A percentile compares a stretch with the other conserved stretches of the same genome.
Conservation (phyloP, 2,888 invertebrate species). For the Phoenoteleia sp. region DNA sequence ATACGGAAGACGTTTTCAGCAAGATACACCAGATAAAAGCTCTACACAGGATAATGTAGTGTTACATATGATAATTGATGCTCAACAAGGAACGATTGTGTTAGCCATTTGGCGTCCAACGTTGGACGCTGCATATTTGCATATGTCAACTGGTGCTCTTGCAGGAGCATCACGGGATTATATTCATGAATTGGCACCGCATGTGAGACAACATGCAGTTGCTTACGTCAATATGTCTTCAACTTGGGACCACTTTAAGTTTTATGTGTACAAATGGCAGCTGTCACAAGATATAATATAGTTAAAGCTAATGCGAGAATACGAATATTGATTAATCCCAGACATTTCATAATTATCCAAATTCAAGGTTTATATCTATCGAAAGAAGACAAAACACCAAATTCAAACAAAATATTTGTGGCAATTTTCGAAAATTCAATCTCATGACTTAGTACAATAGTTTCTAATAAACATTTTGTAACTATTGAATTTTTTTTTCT, state of each 20-base stretch:
- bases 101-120: slow-evolving; percentile 46
- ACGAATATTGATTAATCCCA: too few relatives aligned
- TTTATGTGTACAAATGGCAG: slow-evolving; percentile 23
- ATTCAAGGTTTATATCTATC: too few relatives aligned
- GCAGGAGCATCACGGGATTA: slow-evolving; percentile 29
- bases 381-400: too few relatives aligned
- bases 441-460: too few relatives aligned
- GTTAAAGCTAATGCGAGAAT: background rate
- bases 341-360: too few relatives aligned
- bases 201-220: slow-evolving; percentile 39
- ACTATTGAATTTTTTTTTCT: too few relatives aligned
- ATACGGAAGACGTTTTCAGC: background rate
- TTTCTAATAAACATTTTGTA: too few relatives aligned
- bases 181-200: slow-evolving; percentile 32
- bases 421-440: too few relatives aligned
- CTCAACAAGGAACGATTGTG: slow-evolving; percentile 43
- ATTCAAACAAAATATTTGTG: too few relatives aligned
- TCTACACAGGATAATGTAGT: slow-evolving; percentile 30
- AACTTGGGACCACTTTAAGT: slow-evolving; percentile 35
- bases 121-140: slow-evolving; percentile 48
- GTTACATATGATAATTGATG: slow-evolving; percentile 61
- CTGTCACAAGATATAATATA: background rate
- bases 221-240: slow-evolving; percentile 53
- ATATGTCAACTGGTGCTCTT: slow-evolving; percentile 54
- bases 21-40: slow-evolving; percentile 25